phyloP scores from a whole-genome alignment of 2,797 vertebrate genomes.

The Sitta carolinensis region DNA sequence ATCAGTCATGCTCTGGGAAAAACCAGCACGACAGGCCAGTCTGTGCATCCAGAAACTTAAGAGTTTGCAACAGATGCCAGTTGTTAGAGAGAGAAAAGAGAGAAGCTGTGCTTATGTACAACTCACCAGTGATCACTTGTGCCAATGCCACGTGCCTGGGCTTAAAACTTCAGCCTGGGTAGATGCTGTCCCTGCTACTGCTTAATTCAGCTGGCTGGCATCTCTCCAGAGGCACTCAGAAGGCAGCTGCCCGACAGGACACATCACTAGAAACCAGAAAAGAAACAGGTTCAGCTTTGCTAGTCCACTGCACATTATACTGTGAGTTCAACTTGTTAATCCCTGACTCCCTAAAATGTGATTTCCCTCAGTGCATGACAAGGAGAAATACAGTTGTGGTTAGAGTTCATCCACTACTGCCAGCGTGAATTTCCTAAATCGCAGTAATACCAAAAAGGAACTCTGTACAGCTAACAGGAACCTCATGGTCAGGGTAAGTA shows the following conservation, averaged over 20 bases:
- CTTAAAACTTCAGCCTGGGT: neutral
- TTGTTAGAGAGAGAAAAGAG: neutral
- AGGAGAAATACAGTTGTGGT: neutral
- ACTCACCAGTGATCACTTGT: constrained; percentile 19
- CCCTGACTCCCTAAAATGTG: neutral
- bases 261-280: neutral
- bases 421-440: neutral
- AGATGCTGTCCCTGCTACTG: neutral
- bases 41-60: neutral
- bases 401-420: neutral
- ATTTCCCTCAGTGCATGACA: neutral
- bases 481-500: neutral
- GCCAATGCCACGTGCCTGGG: neutral
- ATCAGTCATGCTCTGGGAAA: neutral
- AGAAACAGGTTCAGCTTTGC: neutral
- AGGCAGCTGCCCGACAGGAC: neutral
- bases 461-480: neutral
- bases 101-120: neutral
- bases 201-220: neutral
- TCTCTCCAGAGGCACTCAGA: neutral
- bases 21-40: neutral
- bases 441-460: neutral
- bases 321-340: neutral
- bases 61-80: neutral
- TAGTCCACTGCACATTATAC: neutral